Conservation (phyloP, 2,113 vertebrate genomes). For the Chamaetylas fuelleborni region DNA sequence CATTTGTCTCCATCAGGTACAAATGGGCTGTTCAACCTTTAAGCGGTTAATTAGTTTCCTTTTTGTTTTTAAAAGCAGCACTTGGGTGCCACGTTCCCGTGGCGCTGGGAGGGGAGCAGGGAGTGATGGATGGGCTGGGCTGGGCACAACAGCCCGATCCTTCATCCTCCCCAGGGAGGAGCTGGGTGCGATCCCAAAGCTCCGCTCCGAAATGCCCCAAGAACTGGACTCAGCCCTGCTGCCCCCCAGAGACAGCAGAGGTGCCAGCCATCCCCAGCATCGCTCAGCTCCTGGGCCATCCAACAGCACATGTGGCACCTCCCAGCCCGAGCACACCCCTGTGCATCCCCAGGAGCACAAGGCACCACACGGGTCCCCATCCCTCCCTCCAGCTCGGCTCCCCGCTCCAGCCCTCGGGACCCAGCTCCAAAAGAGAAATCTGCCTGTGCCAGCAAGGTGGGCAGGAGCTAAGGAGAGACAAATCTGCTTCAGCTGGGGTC, state of each 20-base stretch:
- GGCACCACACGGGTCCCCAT: rapidly evolving
- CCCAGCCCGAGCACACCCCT: no score
- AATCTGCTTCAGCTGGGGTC: neutral
- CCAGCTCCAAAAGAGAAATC: neutral
- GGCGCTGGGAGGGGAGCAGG: neutral
- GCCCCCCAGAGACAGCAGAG: neutral
- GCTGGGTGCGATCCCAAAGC: rapidly evolving
- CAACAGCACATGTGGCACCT: rapidly evolving
- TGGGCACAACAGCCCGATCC: neutral
- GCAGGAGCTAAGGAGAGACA: neutral
- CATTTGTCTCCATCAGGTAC: conserved; percentile 27
- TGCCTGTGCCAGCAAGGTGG: neutral
- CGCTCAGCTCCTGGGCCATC: rapidly evolving
- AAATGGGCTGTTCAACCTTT: neutral
- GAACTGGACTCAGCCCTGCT: neutral
- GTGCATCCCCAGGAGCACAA: rapidly evolving
- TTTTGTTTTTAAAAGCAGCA: conserved; percentile 10
- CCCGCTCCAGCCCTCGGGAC: no score
- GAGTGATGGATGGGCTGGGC: neutral
- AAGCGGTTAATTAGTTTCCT: conserved; percentile 46
- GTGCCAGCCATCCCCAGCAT: neutral
- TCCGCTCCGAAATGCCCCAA: rapidly evolving
- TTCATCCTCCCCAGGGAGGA: neutral
- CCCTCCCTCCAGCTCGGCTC: neutral
- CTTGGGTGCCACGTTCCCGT: neutral